phyloP scores from a whole-genome alignment of 2,888 invertebrate genomes.

The Caenorhabditis sp. region DNA sequence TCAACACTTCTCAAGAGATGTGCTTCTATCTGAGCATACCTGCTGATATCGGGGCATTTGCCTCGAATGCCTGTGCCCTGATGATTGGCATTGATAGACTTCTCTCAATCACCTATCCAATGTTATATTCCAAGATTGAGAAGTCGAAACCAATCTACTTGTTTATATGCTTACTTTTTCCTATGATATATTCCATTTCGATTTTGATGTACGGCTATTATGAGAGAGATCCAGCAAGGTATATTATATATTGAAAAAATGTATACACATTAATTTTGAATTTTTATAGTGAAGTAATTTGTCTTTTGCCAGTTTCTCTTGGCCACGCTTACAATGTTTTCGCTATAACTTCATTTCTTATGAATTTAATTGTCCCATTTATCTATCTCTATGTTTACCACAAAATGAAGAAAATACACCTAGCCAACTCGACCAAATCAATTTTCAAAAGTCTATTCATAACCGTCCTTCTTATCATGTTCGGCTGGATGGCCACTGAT shows the following conservation, averaged over 20 bases:
- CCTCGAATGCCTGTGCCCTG: neutral
- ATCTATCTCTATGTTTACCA: conserved; percentile 1
- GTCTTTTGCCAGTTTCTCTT: conserved; percentile 7
- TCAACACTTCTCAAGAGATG: conserved; percentile 18
- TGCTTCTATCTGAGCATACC: conserved; percentile 16
- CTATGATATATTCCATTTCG: neutral
- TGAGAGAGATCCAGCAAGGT: neutral
- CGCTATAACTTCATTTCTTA: conserved; percentile 3
- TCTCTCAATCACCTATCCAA: conserved; percentile 10
- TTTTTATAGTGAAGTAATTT: neutral
- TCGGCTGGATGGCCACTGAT: conserved; percentile 40
- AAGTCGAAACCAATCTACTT: neutral
- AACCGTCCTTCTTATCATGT: neutral
- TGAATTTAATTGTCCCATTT: neutral
- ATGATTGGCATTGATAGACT: conserved; percentile 20
- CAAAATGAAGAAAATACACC: neutral
- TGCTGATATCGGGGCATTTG: neutral
- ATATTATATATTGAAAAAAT: no score
- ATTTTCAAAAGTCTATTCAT: conserved; percentile 5
- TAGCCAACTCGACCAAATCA: conserved; percentile 9
- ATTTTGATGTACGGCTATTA: neutral
- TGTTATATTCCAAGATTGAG: conserved; percentile 2
- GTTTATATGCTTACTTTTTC: neutral
- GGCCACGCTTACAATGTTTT: conserved; percentile 7
- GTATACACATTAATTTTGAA: no score